Evolutionary conservation across 64 coral and sea anemone genomes (phyloP), one percentile per base, ranked within the genome.

Genomic region (Pachyseris speciosa): DNA sequence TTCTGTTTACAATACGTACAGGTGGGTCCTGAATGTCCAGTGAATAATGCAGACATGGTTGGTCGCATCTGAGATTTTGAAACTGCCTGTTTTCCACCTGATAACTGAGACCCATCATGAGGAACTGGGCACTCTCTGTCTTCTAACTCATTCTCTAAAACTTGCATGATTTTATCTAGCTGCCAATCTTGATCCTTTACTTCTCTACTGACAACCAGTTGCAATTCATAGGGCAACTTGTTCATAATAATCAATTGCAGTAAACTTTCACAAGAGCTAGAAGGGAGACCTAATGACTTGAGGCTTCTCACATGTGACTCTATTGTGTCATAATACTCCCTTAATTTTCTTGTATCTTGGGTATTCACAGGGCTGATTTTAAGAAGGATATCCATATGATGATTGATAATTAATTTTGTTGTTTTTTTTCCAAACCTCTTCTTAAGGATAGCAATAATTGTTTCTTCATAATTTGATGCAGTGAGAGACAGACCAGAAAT

Each of bases 401-500:
- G n/a, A 10, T 30, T 83, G 27, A 63, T 50, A 15, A 83, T 25
- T n/a, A n/a, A 25, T 83, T 28, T 64, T 83, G n/a, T n/a, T n/a
- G n/a, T 28, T 20, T 59, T 83, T 4, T 83, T 59, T 1, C 79
- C 79, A 57, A 69, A 87, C 32, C 84, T 12, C 25, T 49, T 64
- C 44, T 87, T 87, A n/a, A n/a, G n/a, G n/a, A n/a, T n/a, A n/a
- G n/a, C 51, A 1, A 42, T 43, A 22, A 72, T 17, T 1, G 65
- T 41, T n/a, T 64, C 37, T 31, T 87, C 61, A 48, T 87, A 87
- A 41, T 87, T 87, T 29, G 24, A 12, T 29, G 61, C 67, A 22
- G 84, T 87, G 2, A 87, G 36, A 25, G 84, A 34, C 2, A 87
- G 34, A 1, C 84, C 65, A 69, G 61, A 64, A 49, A 87, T 72